Conservation (phyloP, 1,140 invertebrate genomes). For the Lucilia sericata region DNA sequence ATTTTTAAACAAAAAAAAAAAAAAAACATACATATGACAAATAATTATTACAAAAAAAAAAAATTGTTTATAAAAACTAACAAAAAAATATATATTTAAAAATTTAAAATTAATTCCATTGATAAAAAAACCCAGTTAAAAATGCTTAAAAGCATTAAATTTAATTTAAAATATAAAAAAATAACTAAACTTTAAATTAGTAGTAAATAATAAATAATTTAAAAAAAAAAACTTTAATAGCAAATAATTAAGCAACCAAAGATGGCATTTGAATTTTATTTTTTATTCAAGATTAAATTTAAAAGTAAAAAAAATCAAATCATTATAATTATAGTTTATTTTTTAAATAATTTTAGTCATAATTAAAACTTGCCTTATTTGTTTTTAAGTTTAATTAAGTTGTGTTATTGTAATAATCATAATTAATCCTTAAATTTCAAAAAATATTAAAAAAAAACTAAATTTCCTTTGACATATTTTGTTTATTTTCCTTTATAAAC, state of each 20-base stretch:
- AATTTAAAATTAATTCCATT: not conserved
- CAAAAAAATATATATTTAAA: slow-evolving; percentile 16
- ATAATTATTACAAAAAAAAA: slow-evolving; percentile 12
- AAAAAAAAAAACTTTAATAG: slow-evolving; percentile 7
- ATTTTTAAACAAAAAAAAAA: not conserved
- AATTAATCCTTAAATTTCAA: not conserved
- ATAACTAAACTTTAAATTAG: not conserved
- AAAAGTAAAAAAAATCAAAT: too few species aligned
- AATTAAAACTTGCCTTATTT: slow-evolving; percentile 43
- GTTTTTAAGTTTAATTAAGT: slow-evolving; percentile 39
- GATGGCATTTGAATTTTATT: slow-evolving; percentile 38
- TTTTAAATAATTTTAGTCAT: slow-evolving; percentile 9
- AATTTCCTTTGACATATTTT: too few species aligned
- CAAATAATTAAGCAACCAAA: slow-evolving; percentile 43
- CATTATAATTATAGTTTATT: not conserved
- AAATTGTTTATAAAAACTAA: slow-evolving; percentile 8
- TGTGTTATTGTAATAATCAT: not conserved
- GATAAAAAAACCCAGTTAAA: not conserved
- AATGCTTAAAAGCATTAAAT: slow-evolving; percentile 3
- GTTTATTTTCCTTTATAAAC: not conserved
- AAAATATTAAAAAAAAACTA: too few species aligned
- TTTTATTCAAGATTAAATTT: not conserved
- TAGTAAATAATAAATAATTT: slow-evolving; percentile 38
- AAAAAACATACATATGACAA: not conserved
- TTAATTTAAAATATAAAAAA: not conserved